phyloP scores from a whole-genome alignment of 2,113 vertebrate species.

The Ranitomeya imitator region DNA sequence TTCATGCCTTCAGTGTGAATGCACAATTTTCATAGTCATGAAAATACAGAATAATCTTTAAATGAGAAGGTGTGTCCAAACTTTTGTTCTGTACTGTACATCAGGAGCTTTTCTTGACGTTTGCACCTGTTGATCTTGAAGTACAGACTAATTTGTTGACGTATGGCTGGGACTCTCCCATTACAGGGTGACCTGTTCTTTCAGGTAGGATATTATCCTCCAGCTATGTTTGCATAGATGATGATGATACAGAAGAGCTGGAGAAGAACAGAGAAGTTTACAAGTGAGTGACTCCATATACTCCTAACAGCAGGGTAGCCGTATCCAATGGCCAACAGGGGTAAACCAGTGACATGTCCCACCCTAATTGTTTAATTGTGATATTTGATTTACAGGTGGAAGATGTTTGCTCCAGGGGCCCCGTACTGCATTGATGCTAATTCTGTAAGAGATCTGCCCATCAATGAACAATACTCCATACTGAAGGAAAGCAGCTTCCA shows the following conservation, averaged over 20 bases:
- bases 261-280: not conserved
- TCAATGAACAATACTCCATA: not conserved
- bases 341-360: not conserved
- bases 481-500: not conserved
- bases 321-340: no score
- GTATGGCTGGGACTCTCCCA: no score
- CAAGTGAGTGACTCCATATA: not conserved
- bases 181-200: not conserved
- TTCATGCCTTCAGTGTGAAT: no score
- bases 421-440: not conserved
- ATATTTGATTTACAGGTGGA: constrained; percentile 4
- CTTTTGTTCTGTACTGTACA: no score
- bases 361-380: not conserved
- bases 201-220: not conserved
- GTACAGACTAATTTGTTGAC: no score
- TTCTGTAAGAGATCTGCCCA: not conserved
- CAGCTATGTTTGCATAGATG: not conserved
- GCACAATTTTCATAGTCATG: no score
- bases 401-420: not conserved
- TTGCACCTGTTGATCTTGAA: no score
- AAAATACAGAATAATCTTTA: no score
- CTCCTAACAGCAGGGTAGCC: not conserved
- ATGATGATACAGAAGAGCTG: not conserved
- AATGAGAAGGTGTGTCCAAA: no score
- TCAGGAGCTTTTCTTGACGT: no score